Percentiles rank a stretch among this genome's conserved stretches.
Evolutionary conservation across 1,140 invertebrate genomes (phyloP).

Genomic region (Euglossa dilemma): DNA sequence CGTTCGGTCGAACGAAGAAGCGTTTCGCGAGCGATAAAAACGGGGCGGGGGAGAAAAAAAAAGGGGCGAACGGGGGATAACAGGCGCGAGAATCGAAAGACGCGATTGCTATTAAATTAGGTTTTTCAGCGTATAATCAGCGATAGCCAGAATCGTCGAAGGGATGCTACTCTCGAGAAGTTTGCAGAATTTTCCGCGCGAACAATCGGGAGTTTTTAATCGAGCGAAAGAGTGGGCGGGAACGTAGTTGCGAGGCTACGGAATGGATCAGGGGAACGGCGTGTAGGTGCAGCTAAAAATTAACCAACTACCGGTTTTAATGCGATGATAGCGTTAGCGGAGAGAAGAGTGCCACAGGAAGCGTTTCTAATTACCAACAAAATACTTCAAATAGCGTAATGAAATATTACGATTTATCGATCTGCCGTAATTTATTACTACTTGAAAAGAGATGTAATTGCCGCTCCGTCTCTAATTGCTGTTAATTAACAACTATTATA

Average conservation of each 20-base stretch:
- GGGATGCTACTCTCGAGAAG: background rate
- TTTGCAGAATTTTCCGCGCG: conserved; percentile 22
- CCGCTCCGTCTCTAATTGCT: conserved; percentile 63
- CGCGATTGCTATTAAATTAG: conserved; percentile 35
- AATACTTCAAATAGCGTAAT: conserved; percentile 62
- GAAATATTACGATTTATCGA: conserved; percentile 68
- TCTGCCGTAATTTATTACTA: conserved; percentile 65
- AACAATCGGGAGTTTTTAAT: conserved; percentile 39
- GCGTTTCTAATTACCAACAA: conserved; percentile 61
- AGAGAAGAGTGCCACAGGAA: background rate
- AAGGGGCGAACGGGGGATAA: background rate
- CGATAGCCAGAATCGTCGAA: conserved; percentile 32
- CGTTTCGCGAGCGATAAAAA: background rate
- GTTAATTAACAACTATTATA: conserved; percentile 69
- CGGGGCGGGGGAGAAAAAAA: background rate
- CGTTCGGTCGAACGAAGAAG: background rate
- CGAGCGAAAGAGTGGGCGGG: conserved; percentile 1
- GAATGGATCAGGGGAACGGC: conserved; percentile 29
- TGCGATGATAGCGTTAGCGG: conserved; percentile 35
- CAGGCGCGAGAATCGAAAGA: background rate
- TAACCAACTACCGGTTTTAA: conserved; percentile 38
- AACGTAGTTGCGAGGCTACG: background rate
- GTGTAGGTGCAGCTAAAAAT: conserved; percentile 17
- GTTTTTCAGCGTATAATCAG: conserved; percentile 1
- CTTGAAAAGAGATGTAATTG: conserved; percentile 68